phyloP scores from a whole-genome alignment of 1,140 invertebrate species.

The Andricus grossulariae region DNA sequence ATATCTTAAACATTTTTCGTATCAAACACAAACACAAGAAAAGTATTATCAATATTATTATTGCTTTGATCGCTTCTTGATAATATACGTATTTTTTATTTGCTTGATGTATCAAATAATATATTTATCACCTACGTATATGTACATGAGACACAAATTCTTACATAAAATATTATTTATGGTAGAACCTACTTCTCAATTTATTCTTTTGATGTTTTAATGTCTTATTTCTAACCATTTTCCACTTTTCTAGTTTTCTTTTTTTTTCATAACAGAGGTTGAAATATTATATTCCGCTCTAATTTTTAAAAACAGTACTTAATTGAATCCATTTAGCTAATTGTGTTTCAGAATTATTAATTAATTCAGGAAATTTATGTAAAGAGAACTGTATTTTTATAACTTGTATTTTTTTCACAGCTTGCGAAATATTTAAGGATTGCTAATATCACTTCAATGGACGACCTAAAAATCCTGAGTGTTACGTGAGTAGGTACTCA shows the following conservation, averaged over 20 bases:
- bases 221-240: not conserved
- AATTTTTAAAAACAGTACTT: too few species aligned
- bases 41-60: not conserved
- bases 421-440: slow-evolving; percentile 80
- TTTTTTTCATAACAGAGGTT: too few species aligned
- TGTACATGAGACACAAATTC: slow-evolving; percentile 9
- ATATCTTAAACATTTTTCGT: too few species aligned
- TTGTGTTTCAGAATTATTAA: not conserved
- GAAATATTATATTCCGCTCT: too few species aligned
- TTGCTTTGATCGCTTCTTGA: not conserved
- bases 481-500: slow-evolving; percentile 78
- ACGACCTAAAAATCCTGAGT: slow-evolving; percentile 82
- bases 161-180: slow-evolving; percentile 11
- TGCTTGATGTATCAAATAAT: too few species aligned
- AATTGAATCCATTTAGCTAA: too few species aligned
- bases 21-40: too few species aligned
- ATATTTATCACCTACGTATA: not conserved
- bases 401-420: slow-evolving; percentile 74
- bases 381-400: not conserved
- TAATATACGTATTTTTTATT: not conserved
- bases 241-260: not conserved
- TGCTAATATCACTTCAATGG: slow-evolving; percentile 81
- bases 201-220: not conserved
- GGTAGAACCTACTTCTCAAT: not conserved
- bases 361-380: not conserved